phyloP scores from a whole-genome alignment of 2,797 vertebrate species.

The Pangasius macronema region DNA sequence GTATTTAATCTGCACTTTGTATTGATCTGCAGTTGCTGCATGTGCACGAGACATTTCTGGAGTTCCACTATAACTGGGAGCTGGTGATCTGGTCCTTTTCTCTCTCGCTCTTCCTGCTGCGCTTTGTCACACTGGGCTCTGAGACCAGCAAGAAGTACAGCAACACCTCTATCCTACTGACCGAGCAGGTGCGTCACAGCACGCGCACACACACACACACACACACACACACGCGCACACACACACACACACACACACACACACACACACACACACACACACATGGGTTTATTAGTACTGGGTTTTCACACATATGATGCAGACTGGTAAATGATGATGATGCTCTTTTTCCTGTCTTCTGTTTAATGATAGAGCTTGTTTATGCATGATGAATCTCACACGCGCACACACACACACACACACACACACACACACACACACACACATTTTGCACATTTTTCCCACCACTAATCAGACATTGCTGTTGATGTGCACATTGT shows the following conservation, averaged over 20 bases:
- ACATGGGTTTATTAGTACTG: no score
- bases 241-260: neutral
- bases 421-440: neutral
- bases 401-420: neutral
- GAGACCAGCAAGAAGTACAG: slow-evolving; percentile 99
- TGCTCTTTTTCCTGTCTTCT: no score
- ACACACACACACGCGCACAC: slow-evolving; percentile 1
- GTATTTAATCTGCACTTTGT: neutral
- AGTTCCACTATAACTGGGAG: slow-evolving; percentile 98
- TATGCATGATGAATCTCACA: neutral
- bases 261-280: neutral
- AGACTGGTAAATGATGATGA: neutral
- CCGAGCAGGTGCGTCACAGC: slow-evolving; percentile 84
- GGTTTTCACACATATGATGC: no score
- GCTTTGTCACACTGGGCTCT: slow-evolving; percentile 96
- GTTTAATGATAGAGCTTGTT: neutral
- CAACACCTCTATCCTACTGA: slow-evolving; percentile 99
- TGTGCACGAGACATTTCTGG: slow-evolving; percentile 92
- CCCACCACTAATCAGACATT: neutral
- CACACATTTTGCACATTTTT: neutral
- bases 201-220: neutral
- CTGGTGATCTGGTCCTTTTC: slow-evolving; percentile 94
- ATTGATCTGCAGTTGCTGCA: slow-evolving; percentile 83
- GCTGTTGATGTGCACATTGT: neutral
- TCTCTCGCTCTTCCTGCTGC: slow-evolving; percentile 90